Base-by-base conservation (phyloP, 2,797 vertebrate species). In the Cossypha heuglini region DNA sequence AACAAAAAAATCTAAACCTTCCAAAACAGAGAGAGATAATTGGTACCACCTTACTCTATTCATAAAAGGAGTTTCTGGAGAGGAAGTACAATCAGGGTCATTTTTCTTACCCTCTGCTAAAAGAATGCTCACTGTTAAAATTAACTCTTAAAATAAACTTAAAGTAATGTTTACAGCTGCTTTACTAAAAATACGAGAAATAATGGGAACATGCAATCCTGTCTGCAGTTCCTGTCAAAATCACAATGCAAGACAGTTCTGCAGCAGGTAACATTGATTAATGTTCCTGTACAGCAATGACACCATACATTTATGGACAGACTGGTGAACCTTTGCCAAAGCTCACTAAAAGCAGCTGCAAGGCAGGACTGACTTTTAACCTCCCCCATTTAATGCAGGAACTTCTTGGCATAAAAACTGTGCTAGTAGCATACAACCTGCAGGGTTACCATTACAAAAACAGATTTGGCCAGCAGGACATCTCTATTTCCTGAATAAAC, bases 331-430 rank as follows among this genome's bases (percentile, higher is more conserved):
- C 92, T 96, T 88, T 94, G 94, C 93, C 93, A 96, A 83, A 94
- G 86, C 93, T 97, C 88, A 95, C 89, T 97, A 83, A 93, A 97
- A 97, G 96, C 97, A 98, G 96, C 97, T 98, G 97, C 18, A 86
- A 97, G 94, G 93, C 94, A 98, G 89, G 94, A 92, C 76, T 97
- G 96, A 97, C 96, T 97, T 98, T 96, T 98, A 97, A 97, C 97
- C 97, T 95, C 84, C 95, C 52, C 78, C 80, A 88, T 96, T 97
- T 95, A 97, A 97, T 88, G 96, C 95, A 97, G 92, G 84, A 88
- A 95, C 80, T 95, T 92, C 87, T 97, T 98, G 98, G 97, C 97
- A 97, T 93, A 95, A 95, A 97, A 94, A 66, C 77, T 79, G 52
- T 46, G 71, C 80, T 96, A 96, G 94, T 83, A 97, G 95, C 96